Percentiles rank a stretch among this genome's conserved stretches.
Conservation (phyloP, 2,113 vertebrate species). For the Phasianus colchicus region DNA sequence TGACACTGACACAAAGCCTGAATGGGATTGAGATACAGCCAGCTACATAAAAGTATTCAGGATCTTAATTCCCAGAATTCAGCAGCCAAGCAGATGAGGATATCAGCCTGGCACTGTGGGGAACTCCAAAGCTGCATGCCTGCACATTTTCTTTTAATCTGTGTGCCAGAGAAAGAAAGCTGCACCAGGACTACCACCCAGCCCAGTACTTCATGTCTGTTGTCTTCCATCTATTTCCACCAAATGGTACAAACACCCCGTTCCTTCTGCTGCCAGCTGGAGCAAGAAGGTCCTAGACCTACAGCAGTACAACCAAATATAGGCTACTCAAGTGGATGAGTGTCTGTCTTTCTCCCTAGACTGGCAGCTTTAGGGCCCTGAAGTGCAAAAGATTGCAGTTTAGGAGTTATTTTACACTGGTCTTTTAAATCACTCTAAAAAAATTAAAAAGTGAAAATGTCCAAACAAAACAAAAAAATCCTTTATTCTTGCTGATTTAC, state of each 20-base stretch:
- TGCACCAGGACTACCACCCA: neutral
- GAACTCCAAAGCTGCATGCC: neutral
- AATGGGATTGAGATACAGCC: neutral
- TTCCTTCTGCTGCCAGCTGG: neutral
- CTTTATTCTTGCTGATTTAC: neutral
- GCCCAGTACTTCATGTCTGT: neutral
- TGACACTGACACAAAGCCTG: neutral
- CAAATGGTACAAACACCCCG: neutral
- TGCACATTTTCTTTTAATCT: neutral
- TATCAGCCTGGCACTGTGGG: neutral
- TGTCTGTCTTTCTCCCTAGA: neutral
- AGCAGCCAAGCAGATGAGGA: neutral
- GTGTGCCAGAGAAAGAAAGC: neutral
- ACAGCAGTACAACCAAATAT: accelerated
- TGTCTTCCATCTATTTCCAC: neutral
- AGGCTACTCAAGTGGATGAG: neutral
- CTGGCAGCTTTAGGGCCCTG: neutral
- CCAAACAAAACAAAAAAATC: neutral
- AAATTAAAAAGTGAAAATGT: neutral
- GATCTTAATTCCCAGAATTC: neutral
- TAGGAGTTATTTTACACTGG: neutral
- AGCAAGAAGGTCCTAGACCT: neutral
- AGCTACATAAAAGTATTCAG: neutral
- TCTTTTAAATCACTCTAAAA: neutral
- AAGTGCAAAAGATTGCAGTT: neutral